Conservation (phyloP, 2,113 vertebrate genomes). For the Semicossyphus pulcher region DNA sequence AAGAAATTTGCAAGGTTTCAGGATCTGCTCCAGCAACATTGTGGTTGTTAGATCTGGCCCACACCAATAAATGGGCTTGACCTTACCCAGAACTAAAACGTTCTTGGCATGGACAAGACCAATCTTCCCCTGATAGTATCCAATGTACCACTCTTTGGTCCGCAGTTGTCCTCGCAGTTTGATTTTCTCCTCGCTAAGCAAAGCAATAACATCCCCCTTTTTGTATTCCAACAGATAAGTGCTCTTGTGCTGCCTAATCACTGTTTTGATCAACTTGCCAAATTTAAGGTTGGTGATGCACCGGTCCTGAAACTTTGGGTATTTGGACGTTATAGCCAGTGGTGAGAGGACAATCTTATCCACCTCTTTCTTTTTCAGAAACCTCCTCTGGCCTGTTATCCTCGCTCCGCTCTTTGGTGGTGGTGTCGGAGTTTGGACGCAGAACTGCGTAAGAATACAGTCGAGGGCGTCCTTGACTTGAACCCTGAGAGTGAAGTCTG, state of each 20-base stretch:
- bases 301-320: conserved; percentile 93
- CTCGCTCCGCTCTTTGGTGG: conserved; percentile 88
- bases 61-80: conserved; percentile 88
- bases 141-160: conserved; percentile 99
- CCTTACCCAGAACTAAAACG: conserved; percentile 90
- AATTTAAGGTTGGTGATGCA: conserved; percentile 90
- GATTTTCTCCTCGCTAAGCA: conserved; percentile 96
- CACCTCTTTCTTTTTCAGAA: conserved; percentile 95
- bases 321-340: conserved; percentile 88
- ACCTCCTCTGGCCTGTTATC: conserved; percentile 87
- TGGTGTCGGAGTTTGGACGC: conserved; percentile 92
- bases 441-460: conserved; percentile 94
- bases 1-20: conserved; percentile 96
- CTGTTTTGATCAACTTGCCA: conserved; percentile 93
- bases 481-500: conserved; percentile 92
- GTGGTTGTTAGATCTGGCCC: conserved; percentile 93
- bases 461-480: conserved; percentile 94
- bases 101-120: conserved; percentile 96
- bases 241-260: conserved; percentile 93
- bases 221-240: conserved; percentile 96
- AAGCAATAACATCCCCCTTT: conserved; percentile 92
- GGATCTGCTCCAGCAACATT: conserved; percentile 92
- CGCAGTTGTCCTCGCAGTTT: conserved; percentile 93
- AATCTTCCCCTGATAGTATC: conserved; percentile 93
- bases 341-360: conserved; percentile 96